Conservation (phyloP, 1,140 invertebrate genomes). For the Rhyzopertha dominica region DNA sequence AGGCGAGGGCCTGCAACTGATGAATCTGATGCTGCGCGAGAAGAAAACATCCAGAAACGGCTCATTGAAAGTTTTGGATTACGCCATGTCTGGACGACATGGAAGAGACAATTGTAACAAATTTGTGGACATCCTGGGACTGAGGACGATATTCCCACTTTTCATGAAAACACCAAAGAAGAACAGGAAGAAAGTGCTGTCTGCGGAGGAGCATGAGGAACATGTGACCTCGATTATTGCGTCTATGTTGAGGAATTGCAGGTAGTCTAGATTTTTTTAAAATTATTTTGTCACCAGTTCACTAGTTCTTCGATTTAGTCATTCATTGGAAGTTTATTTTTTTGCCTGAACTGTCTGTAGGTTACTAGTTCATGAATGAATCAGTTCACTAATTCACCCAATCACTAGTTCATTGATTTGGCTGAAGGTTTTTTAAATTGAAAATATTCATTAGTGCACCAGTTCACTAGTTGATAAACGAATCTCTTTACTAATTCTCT, state of each 20-base stretch:
- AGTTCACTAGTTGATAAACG: too few species aligned
- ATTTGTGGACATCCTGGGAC: constrained; percentile 96
- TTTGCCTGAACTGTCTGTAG: too few species aligned
- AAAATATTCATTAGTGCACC: too few species aligned
- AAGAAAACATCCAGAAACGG: constrained; percentile 96
- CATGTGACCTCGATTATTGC: constrained; percentile 93
- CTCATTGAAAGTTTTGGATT: constrained; percentile 93
- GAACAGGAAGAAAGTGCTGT: constrained; percentile 65
- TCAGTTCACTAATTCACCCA: too few species aligned
- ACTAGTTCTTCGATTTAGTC: too few species aligned
- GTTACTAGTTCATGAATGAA: too few species aligned
- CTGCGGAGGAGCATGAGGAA: constrained; percentile 91
- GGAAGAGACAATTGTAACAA: constrained; percentile 93
- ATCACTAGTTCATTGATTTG: too few species aligned
- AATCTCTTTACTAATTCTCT: too few species aligned
- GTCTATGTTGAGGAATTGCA: constrained; percentile 88
- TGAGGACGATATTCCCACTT: constrained; percentile 93
- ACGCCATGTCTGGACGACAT: constrained; percentile 89
- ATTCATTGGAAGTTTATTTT: too few species aligned
- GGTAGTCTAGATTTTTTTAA: too few species aligned
- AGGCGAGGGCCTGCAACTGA: constrained; percentile 92
- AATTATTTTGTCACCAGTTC: too few species aligned
- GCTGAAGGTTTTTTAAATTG: too few species aligned
- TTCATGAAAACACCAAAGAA: constrained; percentile 98
- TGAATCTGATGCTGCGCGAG: constrained; percentile 95